Percentiles rank a stretch among this genome's conserved stretches.
These are phyloP conservation scores for Drosophila leontia DNA, from an alignment of 1,140 invertebrate genomes.

Conservation along the genomic window DNA sequence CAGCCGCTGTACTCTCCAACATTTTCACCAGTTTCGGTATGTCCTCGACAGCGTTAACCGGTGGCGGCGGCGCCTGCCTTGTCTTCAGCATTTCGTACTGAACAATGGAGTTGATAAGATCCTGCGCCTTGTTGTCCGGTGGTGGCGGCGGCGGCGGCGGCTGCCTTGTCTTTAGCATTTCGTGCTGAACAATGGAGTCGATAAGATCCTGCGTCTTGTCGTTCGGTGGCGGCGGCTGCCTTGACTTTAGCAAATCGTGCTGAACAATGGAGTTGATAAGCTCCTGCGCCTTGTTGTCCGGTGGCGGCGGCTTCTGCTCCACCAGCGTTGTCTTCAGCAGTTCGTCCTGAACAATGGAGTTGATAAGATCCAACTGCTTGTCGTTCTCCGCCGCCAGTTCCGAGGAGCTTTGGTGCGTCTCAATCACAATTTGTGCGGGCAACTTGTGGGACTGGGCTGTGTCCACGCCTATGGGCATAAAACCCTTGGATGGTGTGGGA, in stretches of 20 bases:
- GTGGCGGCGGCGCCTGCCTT: slow-evolving; percentile 38
- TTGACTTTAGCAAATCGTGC: slow-evolving; percentile 69
- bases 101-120: slow-evolving; percentile 81
- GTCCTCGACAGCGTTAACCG: slow-evolving; percentile 61
- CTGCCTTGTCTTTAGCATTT: slow-evolving; percentile 65
- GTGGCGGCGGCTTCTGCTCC: slow-evolving; percentile 22
- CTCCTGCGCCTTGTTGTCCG: slow-evolving; percentile 77
- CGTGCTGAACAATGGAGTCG: slow-evolving; percentile 72
- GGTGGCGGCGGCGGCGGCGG: slow-evolving; percentile 35
- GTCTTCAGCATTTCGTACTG: slow-evolving; percentile 74
- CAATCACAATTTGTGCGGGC: slow-evolving; percentile 78
- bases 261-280: slow-evolving; percentile 78
- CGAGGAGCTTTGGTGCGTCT: slow-evolving; percentile 79
- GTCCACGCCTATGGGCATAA: slow-evolving; percentile 75
- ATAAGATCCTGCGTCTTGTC: slow-evolving; percentile 84
- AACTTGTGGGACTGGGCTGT: slow-evolving; percentile 81
- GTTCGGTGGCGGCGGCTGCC: slow-evolving; percentile 41
- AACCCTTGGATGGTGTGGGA: slow-evolving; percentile 56
- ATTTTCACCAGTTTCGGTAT: slow-evolving; percentile 84
- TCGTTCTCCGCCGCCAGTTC: slow-evolving; percentile 80
- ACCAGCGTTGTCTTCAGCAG: slow-evolving; percentile 63
- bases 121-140: slow-evolving; percentile 73
- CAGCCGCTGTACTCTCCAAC: slow-evolving; percentile 76
- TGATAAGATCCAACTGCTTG: slow-evolving; percentile 83
- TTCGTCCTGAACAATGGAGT: slow-evolving; percentile 74